Base-by-base conservation (phyloP, 2,888 invertebrate species). In the Drosophila testacea region DNA sequence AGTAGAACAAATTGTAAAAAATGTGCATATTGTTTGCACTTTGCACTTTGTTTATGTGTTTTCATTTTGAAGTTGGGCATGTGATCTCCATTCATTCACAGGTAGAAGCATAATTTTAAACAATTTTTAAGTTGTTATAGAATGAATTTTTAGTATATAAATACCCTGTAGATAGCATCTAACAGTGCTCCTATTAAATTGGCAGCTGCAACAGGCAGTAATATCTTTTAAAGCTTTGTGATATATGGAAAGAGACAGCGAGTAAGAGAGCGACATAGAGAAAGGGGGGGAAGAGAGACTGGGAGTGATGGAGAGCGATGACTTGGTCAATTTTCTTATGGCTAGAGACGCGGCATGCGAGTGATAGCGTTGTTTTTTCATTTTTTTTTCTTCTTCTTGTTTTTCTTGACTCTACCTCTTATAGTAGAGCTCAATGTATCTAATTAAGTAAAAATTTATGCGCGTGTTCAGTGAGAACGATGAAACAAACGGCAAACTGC, bases 381-480 rank as follows among this genome's bases (percentile, higher is more conserved):
- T 7, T 9, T 32, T 32, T 32, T 32, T 32, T 7, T 32, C 3
- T 32, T 32, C 22, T 32, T 32, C 7, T 32, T 6, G 32, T 56
- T 73, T 61, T 59, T 69, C 75, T 60, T 73, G 69, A 51, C 69
- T 50, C 46, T 51, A 59, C 55, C 50, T 44, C 54, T 36, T 73
- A 46, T 38, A 57, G 59, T 52, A 56, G 36, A 34, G 67, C 62
- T 55, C 44, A 34, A 63, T 74, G 81, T 80, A 69, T 84, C 86
- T 90, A 90, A 90, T 90, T 91, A 90, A 86, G 80, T 83, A 72
- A 64, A 84, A 89, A 87, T 89, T 90, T 90, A 90, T 90, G 90
- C 91, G 88, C 90, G 88, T 88, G 81, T 90, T 90, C 90, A 90
- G 64, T 90, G 90, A 89, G 83, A 88, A 90, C 86, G 90, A 83